These are phyloP conservation scores for Epinephelus lanceolatus DNA, from an alignment of 2,113 vertebrate genomes.

Conservation along the genomic window DNA sequence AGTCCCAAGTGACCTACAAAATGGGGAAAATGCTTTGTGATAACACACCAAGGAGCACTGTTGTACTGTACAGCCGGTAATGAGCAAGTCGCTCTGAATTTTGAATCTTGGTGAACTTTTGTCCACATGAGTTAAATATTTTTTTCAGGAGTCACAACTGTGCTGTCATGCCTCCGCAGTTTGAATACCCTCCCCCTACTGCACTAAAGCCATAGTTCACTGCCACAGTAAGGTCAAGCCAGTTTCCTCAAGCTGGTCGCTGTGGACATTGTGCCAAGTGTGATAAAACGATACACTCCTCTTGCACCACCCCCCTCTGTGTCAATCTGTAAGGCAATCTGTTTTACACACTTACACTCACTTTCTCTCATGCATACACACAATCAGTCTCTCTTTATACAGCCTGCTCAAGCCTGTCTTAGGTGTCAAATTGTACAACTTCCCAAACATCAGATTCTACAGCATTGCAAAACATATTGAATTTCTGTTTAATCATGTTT, in stretches of 20 bases:
- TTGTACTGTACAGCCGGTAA: neutral
- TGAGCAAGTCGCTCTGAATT: neutral
- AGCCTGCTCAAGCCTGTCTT: slow-evolving; percentile 32
- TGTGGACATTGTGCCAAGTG: neutral
- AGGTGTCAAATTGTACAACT: slow-evolving; percentile 35
- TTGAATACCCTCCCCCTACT: neutral
- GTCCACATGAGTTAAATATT: neutral
- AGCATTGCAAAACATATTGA: neutral
- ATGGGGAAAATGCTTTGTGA: neutral
- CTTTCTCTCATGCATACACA: neutral
- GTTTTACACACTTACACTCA: neutral
- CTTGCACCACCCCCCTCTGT: neutral
- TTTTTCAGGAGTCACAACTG: neutral
- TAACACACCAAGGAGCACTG: neutral
- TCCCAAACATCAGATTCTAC: slow-evolving; percentile 34
- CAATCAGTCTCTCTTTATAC: slow-evolving; percentile 8
- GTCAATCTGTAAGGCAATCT: neutral
- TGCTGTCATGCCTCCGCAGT: neutral
- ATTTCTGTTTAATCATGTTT: neutral
- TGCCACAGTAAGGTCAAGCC: neutral
- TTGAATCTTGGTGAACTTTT: neutral
- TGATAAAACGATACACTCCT: neutral
- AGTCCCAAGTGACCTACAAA: neutral
- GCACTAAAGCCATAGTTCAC: neutral
- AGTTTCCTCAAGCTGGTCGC: neutral